These are phyloP conservation scores for Campylomormyrus numenius DNA, from an alignment of 2,113 vertebrate species.

Conservation along the genomic window DNA sequence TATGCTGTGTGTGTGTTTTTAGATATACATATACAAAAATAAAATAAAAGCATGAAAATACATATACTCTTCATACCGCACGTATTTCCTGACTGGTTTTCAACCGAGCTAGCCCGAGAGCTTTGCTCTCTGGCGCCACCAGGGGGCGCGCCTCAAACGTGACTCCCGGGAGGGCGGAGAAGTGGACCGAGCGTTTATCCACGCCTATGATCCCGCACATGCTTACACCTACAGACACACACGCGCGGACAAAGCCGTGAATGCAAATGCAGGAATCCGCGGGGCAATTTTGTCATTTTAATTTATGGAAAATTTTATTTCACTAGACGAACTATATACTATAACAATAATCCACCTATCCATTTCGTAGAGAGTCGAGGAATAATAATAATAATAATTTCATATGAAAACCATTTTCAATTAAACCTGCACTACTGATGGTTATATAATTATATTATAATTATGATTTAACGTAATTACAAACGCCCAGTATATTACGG, in stretches of 20 bases:
- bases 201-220: constrained; percentile 26
- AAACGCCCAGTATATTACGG: background rate
- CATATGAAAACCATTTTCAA: background rate
- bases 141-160: constrained; percentile 51
- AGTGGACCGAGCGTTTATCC: constrained; percentile 26
- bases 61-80: background rate
- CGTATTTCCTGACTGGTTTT: background rate
- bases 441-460: background rate
- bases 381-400: background rate
- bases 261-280: background rate
- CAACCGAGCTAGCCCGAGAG: constrained; percentile 22
- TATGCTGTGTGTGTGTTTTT: background rate
- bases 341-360: background rate
- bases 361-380: background rate
- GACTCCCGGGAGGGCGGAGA: constrained; percentile 34
- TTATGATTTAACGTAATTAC: background rate
- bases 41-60: background rate
- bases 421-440: background rate
- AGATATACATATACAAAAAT: background rate
- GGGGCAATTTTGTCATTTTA: background rate
- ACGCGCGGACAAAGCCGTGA: background rate
- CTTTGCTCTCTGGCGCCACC: constrained; percentile 48
- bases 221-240: constrained; percentile 20
- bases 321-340: background rate
- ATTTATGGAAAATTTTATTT: background rate